Percentiles rank a stretch among this genome's conserved stretches.
Evolutionary conservation across 2,797 vertebrate genomes (phyloP).

Genomic region (Melanotaenia pygmaea): DNA sequence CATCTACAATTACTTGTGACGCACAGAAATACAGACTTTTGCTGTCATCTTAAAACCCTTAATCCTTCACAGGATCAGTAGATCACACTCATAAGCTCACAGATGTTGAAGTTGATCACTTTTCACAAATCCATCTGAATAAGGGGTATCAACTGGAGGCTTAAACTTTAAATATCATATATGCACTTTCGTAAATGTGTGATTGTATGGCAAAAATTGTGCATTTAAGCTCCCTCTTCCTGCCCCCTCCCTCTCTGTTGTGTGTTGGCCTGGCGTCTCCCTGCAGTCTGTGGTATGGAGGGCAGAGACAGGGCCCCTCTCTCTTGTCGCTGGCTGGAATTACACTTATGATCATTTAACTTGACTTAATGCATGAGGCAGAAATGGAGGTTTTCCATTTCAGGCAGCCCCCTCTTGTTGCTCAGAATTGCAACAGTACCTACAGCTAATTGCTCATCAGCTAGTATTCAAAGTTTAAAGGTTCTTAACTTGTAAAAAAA

Average conservation of each 20-base stretch:
- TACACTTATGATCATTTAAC: conserved; percentile 73
- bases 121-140: conserved; percentile 37
- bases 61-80: conserved; percentile 33
- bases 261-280: conserved; percentile 65
- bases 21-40: conserved; percentile 18
- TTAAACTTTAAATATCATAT: conserved; percentile 62
- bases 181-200: conserved; percentile 23
- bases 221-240: conserved; percentile 64
- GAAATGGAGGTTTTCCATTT: conserved; percentile 58
- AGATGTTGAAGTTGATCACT: conserved; percentile 23
- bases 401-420: conserved; percentile 15
- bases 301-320: conserved; percentile 69
- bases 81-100: conserved; percentile 28
- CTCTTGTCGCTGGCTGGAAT: conserved; percentile 72
- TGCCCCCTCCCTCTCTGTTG: conserved; percentile 31
- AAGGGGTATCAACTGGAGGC: conserved; percentile 58
- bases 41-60: conserved; percentile 39
- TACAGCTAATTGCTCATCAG: background rate
- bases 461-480: conserved; percentile 12
- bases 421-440: conserved; percentile 1
- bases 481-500: background rate
- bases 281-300: conserved; percentile 75
- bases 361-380: conserved; percentile 57
- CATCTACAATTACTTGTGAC: conserved; percentile 29
- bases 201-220: conserved; percentile 28